Evolutionary conservation across 2,888 invertebrate species (phyloP), one percentile per base, ranked within the genome.

Genomic region (Plebejus argus): DNA sequence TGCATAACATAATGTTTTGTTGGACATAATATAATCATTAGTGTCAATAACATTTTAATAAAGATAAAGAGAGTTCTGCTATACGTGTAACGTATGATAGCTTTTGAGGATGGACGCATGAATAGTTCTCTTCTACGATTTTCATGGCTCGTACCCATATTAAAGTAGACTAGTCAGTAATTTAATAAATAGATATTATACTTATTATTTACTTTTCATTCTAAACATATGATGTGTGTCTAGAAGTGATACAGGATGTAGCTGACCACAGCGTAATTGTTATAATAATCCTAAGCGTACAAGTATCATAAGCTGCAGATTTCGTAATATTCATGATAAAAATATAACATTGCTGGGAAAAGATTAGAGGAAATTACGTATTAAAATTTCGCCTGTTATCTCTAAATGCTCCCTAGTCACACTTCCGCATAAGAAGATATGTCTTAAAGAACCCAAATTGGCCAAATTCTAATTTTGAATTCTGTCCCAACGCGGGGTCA

Each of bases 391-490:
- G 45, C 45, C 45, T 72, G 20, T 39, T 72, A 72, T 45, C 39
- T 45, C 72, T 45, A 15, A 72, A 45, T 45, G 39, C 39, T 45
- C 72, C 45, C 72, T 8, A 72, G 72, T 45, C 39, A 72, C 72
- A 72, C 72, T 72, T 72, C 45, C 39, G 72, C 20, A 39, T 72
- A 72, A 72, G 53, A 58, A 53, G 56, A 76, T 56, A 58, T 33
- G 56, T 33, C 76, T 20, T 56, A 56, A 76, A 58, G 79, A 78
- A 81, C 74, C 80, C 80, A 82, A 83, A 83, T 83, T 84, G 82
- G 81, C 81, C 79, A 79, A 82, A 83, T 82, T 84, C 84, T 84
- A 83, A 84, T 85, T 84, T 84, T 83, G 83, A 83, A 84, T 84
- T 84, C 84, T 81, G 83, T 82, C 82, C 83, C 82, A 81, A 79